Evolutionary conservation across 2,113 vertebrate species (phyloP), one percentile per base, ranked within the genome.

Genomic region (Poicephalus meyeri): DNA sequence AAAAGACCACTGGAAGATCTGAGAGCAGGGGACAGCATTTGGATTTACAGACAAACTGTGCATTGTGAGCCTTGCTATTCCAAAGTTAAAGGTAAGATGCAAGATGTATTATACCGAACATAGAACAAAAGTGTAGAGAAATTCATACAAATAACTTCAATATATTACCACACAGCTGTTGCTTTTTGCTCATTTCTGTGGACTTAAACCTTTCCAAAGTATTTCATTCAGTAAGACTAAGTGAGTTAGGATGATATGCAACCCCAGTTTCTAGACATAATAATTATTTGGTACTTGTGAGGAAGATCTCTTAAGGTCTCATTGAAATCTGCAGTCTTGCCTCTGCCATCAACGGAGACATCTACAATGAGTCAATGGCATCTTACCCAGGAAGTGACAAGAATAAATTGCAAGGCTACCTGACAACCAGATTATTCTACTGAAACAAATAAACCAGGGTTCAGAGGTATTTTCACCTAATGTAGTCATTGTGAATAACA

Each of bases 11-110:
- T 99, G 97, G 98, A 98, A 93, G 96, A 99, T 66, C 94, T 99
- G 95, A 99, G 98, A 96, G 99, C 99, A 18, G 99, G 99, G 70
- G 99, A 99, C 97, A 99, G 97, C 94, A 98, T 99, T 97, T 99
- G 99, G 99, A 98, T 99, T 97, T 99, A 99, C 89, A 99, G 96
- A 60, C 90, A 98, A 73, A 98, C 97, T 79, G 98, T 99, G 88
- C 99, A 99, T 90, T 99, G 99, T 95, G 98, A 99, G 47, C 98
- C 97, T 89, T 99, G 99, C 97, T 99, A 99, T 93, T 98, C 98
- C 73, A 92, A 97, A 95, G 98, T 99, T 92, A 98, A 98, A 98
- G 99, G 99, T 99, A 99, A 97, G 97, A 96, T 77, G 20, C 17
- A 56, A 55, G 33, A 71, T 5, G 2, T 28, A 13, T 20, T 31